Evolutionary conservation across 1,140 invertebrate species (phyloP).

Genomic region (Spodoptera litura): DNA sequence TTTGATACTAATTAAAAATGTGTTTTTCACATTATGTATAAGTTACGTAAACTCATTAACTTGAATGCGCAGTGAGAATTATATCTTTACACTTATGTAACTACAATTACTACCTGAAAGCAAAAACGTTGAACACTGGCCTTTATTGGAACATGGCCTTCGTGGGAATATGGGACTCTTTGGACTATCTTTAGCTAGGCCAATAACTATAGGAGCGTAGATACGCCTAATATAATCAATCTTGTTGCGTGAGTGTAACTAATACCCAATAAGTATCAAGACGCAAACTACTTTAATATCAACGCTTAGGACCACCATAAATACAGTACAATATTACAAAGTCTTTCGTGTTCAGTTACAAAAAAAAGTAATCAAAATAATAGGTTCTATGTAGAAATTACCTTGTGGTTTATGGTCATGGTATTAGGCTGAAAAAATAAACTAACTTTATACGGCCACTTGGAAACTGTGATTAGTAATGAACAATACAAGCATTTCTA

Average conservation of each 20-base stretch:
- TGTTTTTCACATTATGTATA: background rate
- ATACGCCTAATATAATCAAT: too few species aligned
- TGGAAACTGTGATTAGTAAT: background rate
- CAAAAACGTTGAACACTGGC: conserved; percentile 11
- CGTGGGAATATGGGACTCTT: background rate
- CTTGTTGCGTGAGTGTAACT: too few species aligned
- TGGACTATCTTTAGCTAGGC: too few species aligned
- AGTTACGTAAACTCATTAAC: conserved; percentile 27
- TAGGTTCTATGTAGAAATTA: background rate
- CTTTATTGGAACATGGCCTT: background rate
- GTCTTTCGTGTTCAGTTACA: background rate
- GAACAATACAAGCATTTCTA: background rate
- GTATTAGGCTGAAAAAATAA: background rate
- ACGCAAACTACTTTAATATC: too few species aligned
- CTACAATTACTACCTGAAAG: background rate
- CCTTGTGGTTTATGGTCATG: background rate
- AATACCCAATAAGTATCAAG: too few species aligned
- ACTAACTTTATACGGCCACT: background rate
- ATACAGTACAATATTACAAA: background rate
- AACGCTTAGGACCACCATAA: background rate
- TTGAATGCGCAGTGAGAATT: conserved; percentile 4
- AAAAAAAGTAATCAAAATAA: conserved; percentile 25
- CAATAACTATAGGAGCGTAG: too few species aligned
- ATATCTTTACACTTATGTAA: conserved; percentile 6
- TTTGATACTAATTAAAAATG: conserved; percentile 14